These are phyloP conservation scores for Oophaga pumilio DNA, from an alignment of 2,113 vertebrate genomes.

Conservation along the genomic window DNA sequence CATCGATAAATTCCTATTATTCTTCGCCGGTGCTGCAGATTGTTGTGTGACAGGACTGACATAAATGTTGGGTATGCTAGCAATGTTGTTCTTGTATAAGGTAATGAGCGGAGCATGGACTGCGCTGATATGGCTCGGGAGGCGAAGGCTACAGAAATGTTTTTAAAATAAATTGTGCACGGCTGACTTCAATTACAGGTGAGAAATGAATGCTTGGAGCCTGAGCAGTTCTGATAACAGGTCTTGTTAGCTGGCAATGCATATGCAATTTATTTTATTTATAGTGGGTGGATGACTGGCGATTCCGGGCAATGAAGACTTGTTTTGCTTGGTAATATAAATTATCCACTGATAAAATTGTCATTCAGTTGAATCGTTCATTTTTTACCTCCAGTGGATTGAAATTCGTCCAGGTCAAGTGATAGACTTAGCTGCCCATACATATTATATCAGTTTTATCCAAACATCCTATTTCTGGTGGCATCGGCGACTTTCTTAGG, in stretches of 20 bases:
- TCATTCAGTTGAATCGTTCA: neutral
- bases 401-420: too few species aligned
- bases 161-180: neutral
- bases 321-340: neutral
- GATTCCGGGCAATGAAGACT: neutral
- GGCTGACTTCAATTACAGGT: neutral
- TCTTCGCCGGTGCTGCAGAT: neutral
- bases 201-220: neutral
- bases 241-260: neutral
- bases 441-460: too few species aligned
- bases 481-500: too few species aligned
- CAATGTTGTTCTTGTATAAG: neutral
- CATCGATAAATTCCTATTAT: neutral
- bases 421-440: too few species aligned
- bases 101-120: neutral
- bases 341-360: neutral
- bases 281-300: neutral
- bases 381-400: too few species aligned
- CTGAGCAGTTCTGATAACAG: neutral
- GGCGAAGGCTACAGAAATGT: neutral
- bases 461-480: too few species aligned
- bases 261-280: conserved; percentile 2
- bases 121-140: neutral
- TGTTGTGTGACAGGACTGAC: neutral
- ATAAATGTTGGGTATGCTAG: neutral